phyloP scores from a whole-genome alignment of 23 tunicate species.

The Diplosoma virens region DNA sequence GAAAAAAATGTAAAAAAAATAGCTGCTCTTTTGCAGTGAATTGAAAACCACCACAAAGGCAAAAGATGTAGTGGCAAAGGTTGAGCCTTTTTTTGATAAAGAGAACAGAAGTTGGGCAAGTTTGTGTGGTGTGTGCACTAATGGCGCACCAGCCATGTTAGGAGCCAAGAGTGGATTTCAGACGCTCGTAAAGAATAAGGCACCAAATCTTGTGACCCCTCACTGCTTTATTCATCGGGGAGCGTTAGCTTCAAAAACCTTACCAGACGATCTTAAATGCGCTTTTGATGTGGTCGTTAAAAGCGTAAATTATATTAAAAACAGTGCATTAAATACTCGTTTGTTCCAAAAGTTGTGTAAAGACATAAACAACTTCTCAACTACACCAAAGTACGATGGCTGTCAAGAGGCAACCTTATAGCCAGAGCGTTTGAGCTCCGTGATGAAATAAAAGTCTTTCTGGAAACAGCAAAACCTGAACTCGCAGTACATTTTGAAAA shows the following conservation, averaged over 20 bases:
- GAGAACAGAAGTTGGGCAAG: conserved; percentile 26
- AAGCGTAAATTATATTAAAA: no score
- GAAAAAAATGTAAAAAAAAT: conserved; percentile 19
- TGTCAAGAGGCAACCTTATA: conserved; percentile 35
- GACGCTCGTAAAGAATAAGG: conserved; percentile 25
- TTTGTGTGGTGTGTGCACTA: conserved; percentile 28
- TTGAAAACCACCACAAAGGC: conserved; percentile 23
- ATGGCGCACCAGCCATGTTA: conserved; percentile 35
- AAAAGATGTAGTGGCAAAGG: conserved; percentile 29
- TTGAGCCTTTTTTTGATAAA: conserved; percentile 18
- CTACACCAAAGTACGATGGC: conserved; percentile 19
- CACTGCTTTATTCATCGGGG: no score
- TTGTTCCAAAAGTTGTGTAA: not conserved
- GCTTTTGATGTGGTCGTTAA: no score
- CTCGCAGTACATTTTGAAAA: conserved; percentile 35
- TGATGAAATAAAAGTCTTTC: conserved; percentile 29
- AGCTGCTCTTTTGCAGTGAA: conserved; percentile 32
- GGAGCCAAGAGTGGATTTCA: conserved; percentile 26
- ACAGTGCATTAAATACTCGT: conserved; percentile 10
- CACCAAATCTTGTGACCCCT: conserved; percentile 12
- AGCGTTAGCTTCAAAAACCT: no score
- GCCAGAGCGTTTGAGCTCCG: conserved; percentile 51
- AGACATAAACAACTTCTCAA: conserved; percentile 14
- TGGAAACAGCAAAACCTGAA: conserved; percentile 33
- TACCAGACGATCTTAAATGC: no score